Percentiles rank a stretch among this genome's conserved stretches.
Evolutionary conservation across 2,113 vertebrate genomes (phyloP).

Genomic region (Ivindomyrus marchei): DNA sequence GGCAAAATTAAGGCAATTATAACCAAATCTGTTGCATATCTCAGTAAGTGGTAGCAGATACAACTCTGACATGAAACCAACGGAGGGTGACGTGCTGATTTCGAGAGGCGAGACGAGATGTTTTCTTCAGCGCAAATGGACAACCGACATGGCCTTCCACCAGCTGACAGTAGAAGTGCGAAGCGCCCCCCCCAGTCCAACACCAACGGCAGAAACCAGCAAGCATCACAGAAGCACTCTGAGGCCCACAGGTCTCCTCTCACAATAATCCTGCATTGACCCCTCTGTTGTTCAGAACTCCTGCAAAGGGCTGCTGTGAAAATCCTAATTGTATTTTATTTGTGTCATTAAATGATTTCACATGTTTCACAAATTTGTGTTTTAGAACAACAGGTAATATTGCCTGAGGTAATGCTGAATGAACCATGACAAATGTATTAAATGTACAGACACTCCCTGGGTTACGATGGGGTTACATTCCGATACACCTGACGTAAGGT

Average conservation of each 20-base stretch:
- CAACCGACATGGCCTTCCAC: not conserved
- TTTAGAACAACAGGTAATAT: not conserved
- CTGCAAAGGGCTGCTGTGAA: not conserved
- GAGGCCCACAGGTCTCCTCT: not conserved
- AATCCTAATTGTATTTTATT: not conserved
- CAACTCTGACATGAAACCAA: slow-evolving; percentile 40
- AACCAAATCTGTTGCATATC: slow-evolving; percentile 65
- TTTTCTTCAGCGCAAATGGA: slow-evolving; percentile 8
- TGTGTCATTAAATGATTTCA: not conserved
- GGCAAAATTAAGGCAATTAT: slow-evolving; percentile 64
- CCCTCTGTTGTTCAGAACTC: not conserved
- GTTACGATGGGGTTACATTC: not conserved
- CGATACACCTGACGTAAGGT: not conserved
- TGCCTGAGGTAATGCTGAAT: not conserved
- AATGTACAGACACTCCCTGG: not conserved
- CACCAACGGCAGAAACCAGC: not conserved
- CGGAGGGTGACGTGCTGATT: slow-evolving; percentile 49
- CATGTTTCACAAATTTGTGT: not conserved
- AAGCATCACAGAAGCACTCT: not conserved
- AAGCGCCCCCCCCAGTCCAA: not conserved
- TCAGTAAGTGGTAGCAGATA: slow-evolving; percentile 74
- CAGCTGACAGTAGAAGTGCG: slow-evolving; percentile 1
- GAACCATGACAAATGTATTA: not conserved
- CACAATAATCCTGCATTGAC: not conserved
- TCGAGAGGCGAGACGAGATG: slow-evolving; percentile 29